Conservation (phyloP, 1,140 invertebrate genomes). For the Bombus confusus region DNA sequence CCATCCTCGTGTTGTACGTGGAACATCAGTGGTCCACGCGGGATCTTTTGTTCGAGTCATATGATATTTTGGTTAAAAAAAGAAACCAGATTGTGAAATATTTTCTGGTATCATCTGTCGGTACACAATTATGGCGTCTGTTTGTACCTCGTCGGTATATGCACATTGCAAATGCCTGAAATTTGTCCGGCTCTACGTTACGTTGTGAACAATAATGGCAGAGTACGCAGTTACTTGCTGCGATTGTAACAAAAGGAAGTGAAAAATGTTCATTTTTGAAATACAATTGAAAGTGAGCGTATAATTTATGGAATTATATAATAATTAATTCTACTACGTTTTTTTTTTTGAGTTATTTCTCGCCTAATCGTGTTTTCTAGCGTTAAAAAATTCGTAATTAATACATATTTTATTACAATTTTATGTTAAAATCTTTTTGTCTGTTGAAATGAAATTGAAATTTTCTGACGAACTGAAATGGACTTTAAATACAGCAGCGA, state of each 20-base stretch:
- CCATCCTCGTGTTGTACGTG: too few species aligned
- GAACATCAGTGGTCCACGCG: not conserved
- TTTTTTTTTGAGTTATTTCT: too few species aligned
- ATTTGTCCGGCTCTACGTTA: not conserved
- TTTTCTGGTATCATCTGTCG: not conserved
- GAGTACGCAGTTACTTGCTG: not conserved
- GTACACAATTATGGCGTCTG: not conserved
- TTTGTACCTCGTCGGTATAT: too few species aligned
- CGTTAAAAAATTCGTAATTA: too few species aligned
- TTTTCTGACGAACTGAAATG: too few species aligned
- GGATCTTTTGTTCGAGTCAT: not conserved
- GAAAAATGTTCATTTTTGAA: not conserved
- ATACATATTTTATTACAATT: too few species aligned
- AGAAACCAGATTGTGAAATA: not conserved
- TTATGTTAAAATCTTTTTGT: too few species aligned
- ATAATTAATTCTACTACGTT: too few species aligned
- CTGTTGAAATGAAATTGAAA: too few species aligned
- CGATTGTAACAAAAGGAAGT: not conserved
- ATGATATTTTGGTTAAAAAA: not conserved
- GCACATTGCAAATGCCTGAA: not conserved
- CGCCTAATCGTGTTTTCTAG: too few species aligned
- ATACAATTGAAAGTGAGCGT: not conserved
- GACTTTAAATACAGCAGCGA: too few species aligned
- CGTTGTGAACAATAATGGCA: not conserved
- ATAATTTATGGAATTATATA: not conserved